These are phyloP conservation scores for Sialia sialis DNA, from an alignment of 2,113 vertebrate species.

Conservation along the genomic window DNA sequence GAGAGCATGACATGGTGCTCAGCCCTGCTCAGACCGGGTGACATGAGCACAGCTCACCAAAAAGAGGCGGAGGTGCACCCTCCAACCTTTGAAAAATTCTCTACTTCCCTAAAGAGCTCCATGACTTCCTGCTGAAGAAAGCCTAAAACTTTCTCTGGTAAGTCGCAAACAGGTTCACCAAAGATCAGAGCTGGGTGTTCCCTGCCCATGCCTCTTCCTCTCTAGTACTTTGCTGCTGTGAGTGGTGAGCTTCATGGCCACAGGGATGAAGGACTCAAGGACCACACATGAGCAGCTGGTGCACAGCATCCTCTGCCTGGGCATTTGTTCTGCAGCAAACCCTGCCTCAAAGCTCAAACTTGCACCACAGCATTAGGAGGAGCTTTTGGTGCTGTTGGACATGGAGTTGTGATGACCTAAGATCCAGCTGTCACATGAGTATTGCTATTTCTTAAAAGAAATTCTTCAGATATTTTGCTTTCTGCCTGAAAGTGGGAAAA, in stretches of 20 bases:
- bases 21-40: background rate
- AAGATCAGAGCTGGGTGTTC: background rate
- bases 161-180: background rate
- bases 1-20: background rate
- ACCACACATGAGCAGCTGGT: rapidly evolving
- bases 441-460: background rate
- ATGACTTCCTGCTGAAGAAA: background rate
- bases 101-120: background rate
- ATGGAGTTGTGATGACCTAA: background rate
- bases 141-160: background rate
- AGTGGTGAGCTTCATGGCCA: background rate
- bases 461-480: background rate
- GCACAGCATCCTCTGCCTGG: background rate
- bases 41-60: rapidly evolving
- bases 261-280: background rate
- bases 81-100: background rate
- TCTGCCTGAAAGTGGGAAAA: background rate
- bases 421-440: rapidly evolving
- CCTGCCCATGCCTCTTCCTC: background rate
- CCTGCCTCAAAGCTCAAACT: background rate
- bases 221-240: background rate
- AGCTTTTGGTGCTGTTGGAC: background rate
- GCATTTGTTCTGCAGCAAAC: background rate
- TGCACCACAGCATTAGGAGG: background rate
- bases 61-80: background rate